Percentiles rank a stretch among this genome's conserved stretches.
Conservation (phyloP, 64 coral and sea anemone genomes). For the Orbicella faveolata region DNA sequence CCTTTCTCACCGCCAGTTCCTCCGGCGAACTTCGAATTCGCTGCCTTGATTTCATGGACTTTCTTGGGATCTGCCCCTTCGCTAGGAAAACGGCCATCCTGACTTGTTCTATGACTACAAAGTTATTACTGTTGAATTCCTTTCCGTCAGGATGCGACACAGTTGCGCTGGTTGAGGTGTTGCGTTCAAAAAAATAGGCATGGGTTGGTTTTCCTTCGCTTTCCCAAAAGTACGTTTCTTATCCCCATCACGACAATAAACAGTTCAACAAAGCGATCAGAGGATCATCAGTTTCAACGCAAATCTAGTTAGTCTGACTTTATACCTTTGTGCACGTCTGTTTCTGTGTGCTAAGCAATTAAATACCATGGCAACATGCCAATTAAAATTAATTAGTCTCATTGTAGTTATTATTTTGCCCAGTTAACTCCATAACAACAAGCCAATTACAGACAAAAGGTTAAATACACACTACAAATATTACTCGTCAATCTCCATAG, state of each 20-base stretch:
- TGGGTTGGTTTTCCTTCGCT: not conserved
- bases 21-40: not conserved
- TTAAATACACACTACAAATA: too few relatives aligned
- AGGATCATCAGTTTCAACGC: too few relatives aligned
- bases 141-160: not conserved
- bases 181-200: not conserved
- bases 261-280: too few relatives aligned
- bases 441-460: too few relatives aligned
- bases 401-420: too few relatives aligned
- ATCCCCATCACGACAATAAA: not conserved
- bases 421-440: too few relatives aligned
- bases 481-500: too few relatives aligned
- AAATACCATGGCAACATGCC: too few relatives aligned
- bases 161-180: not conserved
- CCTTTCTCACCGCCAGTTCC: not conserved
- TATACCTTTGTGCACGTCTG: too few relatives aligned
- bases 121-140: not conserved
- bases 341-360: too few relatives aligned
- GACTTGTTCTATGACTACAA: not conserved
- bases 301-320: too few relatives aligned
- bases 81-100: not conserved
- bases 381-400: too few relatives aligned
- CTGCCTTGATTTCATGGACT: not conserved
- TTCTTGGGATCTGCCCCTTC: not conserved
- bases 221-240: not conserved